phyloP scores from a whole-genome alignment of 2,113 vertebrate species.

The Donacobius atricapilla region DNA sequence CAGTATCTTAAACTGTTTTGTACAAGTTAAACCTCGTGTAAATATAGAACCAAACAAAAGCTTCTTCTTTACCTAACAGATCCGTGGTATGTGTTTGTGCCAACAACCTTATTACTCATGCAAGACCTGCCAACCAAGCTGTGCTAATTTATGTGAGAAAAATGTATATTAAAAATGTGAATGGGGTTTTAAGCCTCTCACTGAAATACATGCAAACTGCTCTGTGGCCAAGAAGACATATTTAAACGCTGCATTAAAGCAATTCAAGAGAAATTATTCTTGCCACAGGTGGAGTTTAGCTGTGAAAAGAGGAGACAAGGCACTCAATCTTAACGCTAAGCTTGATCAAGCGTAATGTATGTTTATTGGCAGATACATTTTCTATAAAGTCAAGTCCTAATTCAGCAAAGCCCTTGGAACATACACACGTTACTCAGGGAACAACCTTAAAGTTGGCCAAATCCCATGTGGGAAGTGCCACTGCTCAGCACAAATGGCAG shows the following conservation, averaged over 20 bases:
- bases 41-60: not conserved
- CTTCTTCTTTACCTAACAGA: conserved; percentile 1
- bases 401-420: not conserved
- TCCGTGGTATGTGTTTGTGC: not conserved
- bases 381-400: not conserved
- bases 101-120: conserved; percentile 17
- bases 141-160: conserved; percentile 43
- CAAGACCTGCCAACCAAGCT: conserved; percentile 28
- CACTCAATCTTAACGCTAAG: not conserved
- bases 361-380: not conserved
- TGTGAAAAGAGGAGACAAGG: not conserved
- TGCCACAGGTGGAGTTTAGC: not conserved
- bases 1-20: not conserved
- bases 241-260: conserved; percentile 11
- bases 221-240: not conserved
- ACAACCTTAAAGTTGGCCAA: not conserved
- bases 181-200: conserved; percentile 40
- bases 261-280: conserved; percentile 24
- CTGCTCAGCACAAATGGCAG: not conserved
- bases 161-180: conserved; percentile 51
- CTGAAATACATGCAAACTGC: not conserved
- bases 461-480: not conserved
- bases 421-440: rapidly evolving
- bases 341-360: not conserved
- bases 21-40: not conserved